Evolutionary conservation across 2,797 vertebrate genomes (phyloP).

Genomic region (Lemur catta): DNA sequence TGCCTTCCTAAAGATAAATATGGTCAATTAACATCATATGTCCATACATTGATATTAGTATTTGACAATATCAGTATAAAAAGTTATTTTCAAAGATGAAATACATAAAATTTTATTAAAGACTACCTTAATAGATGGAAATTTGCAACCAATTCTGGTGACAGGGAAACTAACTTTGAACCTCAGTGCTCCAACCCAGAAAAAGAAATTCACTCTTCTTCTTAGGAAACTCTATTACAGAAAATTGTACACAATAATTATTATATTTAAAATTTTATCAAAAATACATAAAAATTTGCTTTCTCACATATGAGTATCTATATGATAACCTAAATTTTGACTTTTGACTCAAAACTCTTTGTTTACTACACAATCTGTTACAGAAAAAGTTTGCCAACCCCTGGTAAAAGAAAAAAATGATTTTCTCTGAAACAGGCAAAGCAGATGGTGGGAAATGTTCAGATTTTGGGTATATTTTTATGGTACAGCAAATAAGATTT

Average conservation of each 20-base stretch:
- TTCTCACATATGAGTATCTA: background rate
- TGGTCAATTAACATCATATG: background rate
- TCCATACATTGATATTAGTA: background rate
- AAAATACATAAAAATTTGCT: background rate
- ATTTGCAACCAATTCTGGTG: background rate
- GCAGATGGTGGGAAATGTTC: background rate
- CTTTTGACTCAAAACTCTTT: background rate
- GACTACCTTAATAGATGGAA: background rate
- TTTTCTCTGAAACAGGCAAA: background rate
- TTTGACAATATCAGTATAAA: background rate
- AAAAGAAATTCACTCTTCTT: background rate
- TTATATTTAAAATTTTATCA: background rate
- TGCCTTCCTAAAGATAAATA: background rate
- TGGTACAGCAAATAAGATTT: background rate
- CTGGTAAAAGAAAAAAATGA: background rate
- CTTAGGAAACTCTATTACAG: background rate
- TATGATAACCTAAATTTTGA: background rate
- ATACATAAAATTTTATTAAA: background rate
- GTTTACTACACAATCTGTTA: background rate
- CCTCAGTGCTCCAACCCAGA: background rate
- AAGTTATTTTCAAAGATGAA: background rate
- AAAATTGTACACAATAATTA: background rate
- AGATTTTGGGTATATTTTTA: background rate
- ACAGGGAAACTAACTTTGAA: background rate
- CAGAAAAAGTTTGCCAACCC: background rate